phyloP scores from a whole-genome alignment of 1,140 invertebrate genomes.

The Aphidius gifuensis region DNA sequence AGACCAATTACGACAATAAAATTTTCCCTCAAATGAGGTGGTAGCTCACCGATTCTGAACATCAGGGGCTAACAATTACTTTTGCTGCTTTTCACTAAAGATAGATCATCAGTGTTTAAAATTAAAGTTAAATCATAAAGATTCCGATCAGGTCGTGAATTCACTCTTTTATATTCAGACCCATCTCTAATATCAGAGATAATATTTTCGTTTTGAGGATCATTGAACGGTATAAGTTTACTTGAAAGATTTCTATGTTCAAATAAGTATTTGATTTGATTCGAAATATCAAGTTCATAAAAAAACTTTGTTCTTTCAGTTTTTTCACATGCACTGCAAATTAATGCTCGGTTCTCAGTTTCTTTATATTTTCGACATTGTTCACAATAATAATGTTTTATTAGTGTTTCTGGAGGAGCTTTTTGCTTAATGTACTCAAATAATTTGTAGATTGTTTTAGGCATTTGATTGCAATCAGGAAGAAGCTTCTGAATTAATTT shows the following conservation, averaged over 20 bases:
- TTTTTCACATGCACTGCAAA: conserved; percentile 12
- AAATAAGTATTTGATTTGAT: conserved; percentile 28
- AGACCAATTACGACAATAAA: conserved; percentile 18
- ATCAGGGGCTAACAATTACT: conserved; percentile 27
- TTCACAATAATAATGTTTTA: conserved; percentile 28
- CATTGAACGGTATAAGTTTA: conserved; percentile 12
- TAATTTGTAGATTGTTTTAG: conserved; percentile 22
- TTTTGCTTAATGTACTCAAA: conserved; percentile 18
- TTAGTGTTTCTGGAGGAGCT: conserved; percentile 16
- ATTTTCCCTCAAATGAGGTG: conserved; percentile 19
- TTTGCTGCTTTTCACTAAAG: conserved; percentile 23
- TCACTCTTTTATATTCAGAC: conserved; percentile 27
- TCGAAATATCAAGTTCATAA: conserved; percentile 21
- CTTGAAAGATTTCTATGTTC: conserved; percentile 22
- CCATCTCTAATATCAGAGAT: conserved; percentile 26
- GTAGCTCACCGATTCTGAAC: conserved; percentile 25
- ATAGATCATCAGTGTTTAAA: conserved; percentile 26
- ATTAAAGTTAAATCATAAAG: conserved; percentile 24
- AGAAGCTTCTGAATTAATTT: no score
- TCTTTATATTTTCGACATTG: conserved; percentile 20
- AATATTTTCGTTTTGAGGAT: conserved; percentile 2
- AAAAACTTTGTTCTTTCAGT: conserved; percentile 14
- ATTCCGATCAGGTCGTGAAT: conserved; percentile 15
- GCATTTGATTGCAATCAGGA: conserved; percentile 19
- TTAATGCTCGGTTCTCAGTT: background rate